Evolutionary conservation across 2,113 vertebrate genomes (phyloP), one percentile per base, ranked within the genome.

Genomic region (Rostratula benghalensis): DNA sequence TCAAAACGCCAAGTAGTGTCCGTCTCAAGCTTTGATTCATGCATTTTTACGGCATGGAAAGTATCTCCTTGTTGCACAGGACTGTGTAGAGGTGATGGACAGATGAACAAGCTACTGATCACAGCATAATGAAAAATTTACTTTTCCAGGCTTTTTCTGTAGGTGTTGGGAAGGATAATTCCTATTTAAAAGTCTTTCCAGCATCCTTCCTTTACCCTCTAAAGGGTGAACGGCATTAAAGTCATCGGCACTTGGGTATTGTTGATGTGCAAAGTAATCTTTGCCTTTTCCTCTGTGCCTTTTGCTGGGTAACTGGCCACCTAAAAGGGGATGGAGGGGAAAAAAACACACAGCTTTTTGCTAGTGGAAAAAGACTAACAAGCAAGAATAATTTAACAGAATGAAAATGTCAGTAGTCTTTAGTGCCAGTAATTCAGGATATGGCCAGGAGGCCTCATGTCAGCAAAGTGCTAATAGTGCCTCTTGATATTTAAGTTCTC

Each of bases 241-340:
- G 16, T 50, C 2, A 8, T 37, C 53, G 30, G 76, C 87, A 27
- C 67, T 59, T 96, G 86, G 50, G 24, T 69, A 51, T 83, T 69
- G 3, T 84, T 82, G 61, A 37, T 94, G 77, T 76, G 50, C 73
- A 22, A 13, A 57, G 54, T 9, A 2, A 37, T 60, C n/a, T 24
- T 24, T 53, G 37, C 23, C 33, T 31, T 75, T 81, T 86, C 75
- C 48, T 88, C 65, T 30, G 10, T 74, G 50, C n/a, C 54, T 71
- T 89, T 96, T 96, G n/a, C 53, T 87, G 77, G 28, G 46, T 92
- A 96, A 87, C 43, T 61, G 86, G 51, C 57, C 83, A 46, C 15
- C 54, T 74, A 48, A 71, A 89, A 64, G 39, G 46, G 15, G 27
- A 60, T 65, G 11, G 41, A 92, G 83, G 33, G 31, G 3, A 68